Base-by-base conservation (phyloP, 2,113 vertebrate genomes). In the Eptatretus burgeri region DNA sequence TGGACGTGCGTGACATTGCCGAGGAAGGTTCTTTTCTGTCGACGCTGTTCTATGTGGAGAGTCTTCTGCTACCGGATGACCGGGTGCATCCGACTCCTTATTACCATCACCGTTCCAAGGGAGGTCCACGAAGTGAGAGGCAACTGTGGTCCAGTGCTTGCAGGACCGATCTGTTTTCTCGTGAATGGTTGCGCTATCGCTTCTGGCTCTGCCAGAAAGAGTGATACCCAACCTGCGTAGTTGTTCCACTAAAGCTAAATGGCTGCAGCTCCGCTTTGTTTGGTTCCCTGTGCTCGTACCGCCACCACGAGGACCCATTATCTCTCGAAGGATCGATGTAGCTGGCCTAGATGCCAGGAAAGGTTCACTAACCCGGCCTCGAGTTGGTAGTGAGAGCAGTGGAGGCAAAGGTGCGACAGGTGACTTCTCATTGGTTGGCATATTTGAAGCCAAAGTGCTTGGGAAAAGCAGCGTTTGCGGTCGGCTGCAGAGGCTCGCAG, bases 201-300 rank as follows among this genome's bases (percentile, higher is more conserved):
- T 60, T n/a, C 56, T 60, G 56, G n/a, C 20, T 11, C 56, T 60
- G 10, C n/a, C 10, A n/a, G 20, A 2, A 20, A 20, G 56, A 12
- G 9, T 60, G 56, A 84, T 67, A n/a, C 79, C 80, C 65, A 83
- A 72, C 18, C 67, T 70, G 66, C 65, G 71, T 65, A 87, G 73
- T 70, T 85, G 82, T 64, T 77, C 76, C 62, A 82, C 76, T 65
- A 82, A 68, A 72, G 82, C 81, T 76, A 67, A 84, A 81, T 74
- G 71, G 67, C 66, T 67, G 75, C 18, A 65, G 69, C 53, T 18
- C 27, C 20, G 11, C 49, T 11, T 64, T 20, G 62, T 4, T 0
- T 2, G 5, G 51, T 49, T 51, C 50, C 62, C 2, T n/a, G 60
- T 16, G 11, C 63, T 62, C 65, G 64, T 65, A 9, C 10, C 20